Conservation (phyloP, 2,797 vertebrate genomes). For the Hippopotamyrus pictus region DNA sequence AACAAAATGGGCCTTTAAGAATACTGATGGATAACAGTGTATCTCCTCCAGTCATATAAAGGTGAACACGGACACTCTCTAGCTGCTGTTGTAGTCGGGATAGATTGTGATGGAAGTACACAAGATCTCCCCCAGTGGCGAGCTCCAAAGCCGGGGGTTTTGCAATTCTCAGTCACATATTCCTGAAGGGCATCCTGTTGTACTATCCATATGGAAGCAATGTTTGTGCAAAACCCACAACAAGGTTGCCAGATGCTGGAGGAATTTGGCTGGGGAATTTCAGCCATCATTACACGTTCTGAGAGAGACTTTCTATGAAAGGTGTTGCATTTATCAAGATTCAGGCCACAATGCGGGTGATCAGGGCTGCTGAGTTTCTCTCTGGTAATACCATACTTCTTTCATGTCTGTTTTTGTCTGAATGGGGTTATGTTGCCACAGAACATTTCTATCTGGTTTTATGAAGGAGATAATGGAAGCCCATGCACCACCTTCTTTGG, state of each 20-base stretch:
- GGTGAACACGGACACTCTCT: not conserved
- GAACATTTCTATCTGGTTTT: not conserved
- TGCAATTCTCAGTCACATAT: not conserved
- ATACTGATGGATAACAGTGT: not conserved
- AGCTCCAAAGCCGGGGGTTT: not conserved
- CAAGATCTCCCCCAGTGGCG: not conserved
- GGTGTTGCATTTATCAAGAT: not conserved
- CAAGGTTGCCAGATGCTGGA: conserved; percentile 1
- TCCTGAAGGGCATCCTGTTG: not conserved
- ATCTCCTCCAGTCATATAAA: not conserved
- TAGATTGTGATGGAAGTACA: not conserved
- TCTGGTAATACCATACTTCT: not conserved
- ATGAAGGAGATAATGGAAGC: not conserved
- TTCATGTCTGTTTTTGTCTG: not conserved
- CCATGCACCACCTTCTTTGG: not conserved
- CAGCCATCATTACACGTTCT: not conserved
- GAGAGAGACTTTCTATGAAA: not conserved
- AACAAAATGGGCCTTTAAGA: not conserved
- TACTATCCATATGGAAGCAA: conserved; percentile 12
- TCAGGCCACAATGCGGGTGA: not conserved
- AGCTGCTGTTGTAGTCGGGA: not conserved
- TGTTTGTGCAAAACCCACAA: conserved; percentile 7
- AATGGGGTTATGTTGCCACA: not conserved
- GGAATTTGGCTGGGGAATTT: conserved; percentile 14
- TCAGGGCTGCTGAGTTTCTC: not conserved